Evolutionary conservation across 1,140 invertebrate genomes (phyloP).

Genomic region (Macrobrachium rosenbergii): DNA sequence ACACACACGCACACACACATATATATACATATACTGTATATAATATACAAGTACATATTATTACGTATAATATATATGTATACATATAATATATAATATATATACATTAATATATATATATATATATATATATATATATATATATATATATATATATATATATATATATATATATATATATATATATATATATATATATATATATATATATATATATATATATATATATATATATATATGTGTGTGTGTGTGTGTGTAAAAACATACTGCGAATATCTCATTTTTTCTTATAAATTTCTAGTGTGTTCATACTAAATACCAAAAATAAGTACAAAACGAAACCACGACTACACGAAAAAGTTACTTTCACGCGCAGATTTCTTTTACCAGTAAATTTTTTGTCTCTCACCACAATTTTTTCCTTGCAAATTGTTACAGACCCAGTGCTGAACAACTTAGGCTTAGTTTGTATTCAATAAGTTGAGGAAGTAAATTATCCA

Average conservation of each 20-base stretch:
- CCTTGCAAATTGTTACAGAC: too few species aligned
- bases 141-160: not conserved
- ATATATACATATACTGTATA: not conserved
- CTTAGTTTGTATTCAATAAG: too few species aligned
- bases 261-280: not conserved
- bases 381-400: too few species aligned
- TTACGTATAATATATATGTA: not conserved
- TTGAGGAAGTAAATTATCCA: too few species aligned
- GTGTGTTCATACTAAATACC: too few species aligned
- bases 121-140: not conserved
- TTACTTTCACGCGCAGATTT: too few species aligned
- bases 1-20: not conserved
- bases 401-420: too few species aligned
- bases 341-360: too few species aligned
- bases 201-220: not conserved
- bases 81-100: not conserved
- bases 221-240: constrained; percentile 3
- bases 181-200: not conserved
- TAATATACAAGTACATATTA: not conserved
- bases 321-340: too few species aligned
- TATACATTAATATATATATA: not conserved
- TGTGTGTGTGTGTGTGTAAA: not conserved
- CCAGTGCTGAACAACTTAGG: too few species aligned
- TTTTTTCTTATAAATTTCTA: too few species aligned
- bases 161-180: not conserved